Conservation (phyloP, 2,888 invertebrate genomes). For the Ecdyonurus torrentis region DNA sequence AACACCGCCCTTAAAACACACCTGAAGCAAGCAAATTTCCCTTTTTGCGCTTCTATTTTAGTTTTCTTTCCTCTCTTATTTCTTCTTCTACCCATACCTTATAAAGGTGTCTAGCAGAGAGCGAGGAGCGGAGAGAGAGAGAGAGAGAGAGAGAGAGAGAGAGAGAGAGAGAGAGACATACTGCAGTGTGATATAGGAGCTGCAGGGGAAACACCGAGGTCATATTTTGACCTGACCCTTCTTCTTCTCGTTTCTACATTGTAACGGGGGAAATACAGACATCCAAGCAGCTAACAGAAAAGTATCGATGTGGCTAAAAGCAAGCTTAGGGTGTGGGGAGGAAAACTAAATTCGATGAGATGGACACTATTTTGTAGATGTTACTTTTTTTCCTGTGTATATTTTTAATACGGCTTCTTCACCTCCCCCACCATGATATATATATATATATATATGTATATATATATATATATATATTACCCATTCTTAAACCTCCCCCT, state of each 20-base stretch:
- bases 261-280: neutral
- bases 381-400: neutral
- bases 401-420: neutral
- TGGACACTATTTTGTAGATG: neutral
- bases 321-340: neutral
- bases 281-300: neutral
- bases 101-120: neutral
- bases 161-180: neutral
- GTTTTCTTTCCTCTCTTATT: neutral
- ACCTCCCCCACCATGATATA: neutral
- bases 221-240: neutral
- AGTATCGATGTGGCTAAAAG: neutral
- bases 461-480: too few relatives aligned
- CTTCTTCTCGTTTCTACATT: neutral
- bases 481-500: neutral
- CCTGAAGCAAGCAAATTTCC: neutral
- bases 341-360: neutral
- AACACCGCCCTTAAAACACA: neutral
- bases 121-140: too few relatives aligned
- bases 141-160: too few relatives aligned
- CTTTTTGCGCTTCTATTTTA: neutral
- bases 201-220: neutral
- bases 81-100: neutral
- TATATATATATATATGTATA: too few relatives aligned
- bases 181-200: neutral